These are phyloP conservation scores for Hydrophis major DNA, from an alignment of 2,797 vertebrate genomes.

Conservation along the genomic window DNA sequence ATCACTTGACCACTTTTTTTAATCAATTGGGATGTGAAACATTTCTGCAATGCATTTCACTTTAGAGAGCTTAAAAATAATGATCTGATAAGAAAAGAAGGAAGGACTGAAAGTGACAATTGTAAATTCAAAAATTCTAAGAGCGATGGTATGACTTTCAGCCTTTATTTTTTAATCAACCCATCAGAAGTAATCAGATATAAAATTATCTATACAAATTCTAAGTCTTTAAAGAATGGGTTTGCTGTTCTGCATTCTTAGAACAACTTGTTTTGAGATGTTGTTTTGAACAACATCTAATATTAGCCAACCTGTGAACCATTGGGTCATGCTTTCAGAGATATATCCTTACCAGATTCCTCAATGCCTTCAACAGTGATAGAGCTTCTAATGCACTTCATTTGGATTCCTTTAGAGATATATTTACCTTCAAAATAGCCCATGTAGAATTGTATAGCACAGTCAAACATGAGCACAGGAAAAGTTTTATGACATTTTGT, in stretches of 20 bases:
- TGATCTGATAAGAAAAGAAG: background rate
- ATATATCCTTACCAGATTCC: background rate
- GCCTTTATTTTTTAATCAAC: background rate
- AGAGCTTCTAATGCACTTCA: background rate
- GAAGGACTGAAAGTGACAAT: background rate
- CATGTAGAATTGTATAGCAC: background rate
- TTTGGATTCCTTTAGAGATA: background rate
- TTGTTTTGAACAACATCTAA: too few relatives aligned
- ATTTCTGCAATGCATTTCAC: background rate
- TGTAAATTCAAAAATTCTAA: background rate
- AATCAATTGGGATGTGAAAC: background rate
- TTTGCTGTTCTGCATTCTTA: background rate
- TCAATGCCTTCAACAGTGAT: background rate
- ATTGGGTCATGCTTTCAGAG: background rate
- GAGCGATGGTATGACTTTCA: background rate
- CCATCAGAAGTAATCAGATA: background rate
- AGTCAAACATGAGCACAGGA: background rate
- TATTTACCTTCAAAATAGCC: background rate
- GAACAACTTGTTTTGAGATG: background rate
- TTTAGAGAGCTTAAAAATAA: background rate
- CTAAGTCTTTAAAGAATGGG: background rate
- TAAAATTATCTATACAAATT: background rate
- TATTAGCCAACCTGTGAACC: background rate
- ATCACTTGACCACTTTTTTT: background rate
- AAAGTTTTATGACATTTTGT: background rate